These are phyloP conservation scores for Andrena marginata DNA, from an alignment of 2,888 invertebrate species.

Conservation along the genomic window DNA sequence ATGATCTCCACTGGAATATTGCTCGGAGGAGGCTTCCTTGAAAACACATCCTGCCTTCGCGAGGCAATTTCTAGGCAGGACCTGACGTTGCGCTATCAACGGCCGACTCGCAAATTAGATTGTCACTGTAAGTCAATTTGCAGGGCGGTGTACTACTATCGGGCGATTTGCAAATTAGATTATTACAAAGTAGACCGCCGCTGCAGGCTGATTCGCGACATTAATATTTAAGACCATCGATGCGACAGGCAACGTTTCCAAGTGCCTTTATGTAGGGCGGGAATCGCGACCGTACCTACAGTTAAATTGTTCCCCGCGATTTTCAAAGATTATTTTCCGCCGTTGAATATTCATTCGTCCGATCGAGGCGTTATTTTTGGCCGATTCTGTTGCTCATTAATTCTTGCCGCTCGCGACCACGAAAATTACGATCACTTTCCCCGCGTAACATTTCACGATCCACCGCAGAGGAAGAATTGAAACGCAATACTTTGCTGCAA, in stretches of 20 bases:
- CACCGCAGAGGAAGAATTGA: background rate
- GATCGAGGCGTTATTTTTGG: too few relatives aligned
- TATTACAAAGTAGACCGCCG: background rate
- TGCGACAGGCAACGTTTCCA: background rate
- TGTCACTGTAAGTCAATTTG: background rate
- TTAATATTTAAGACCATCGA: background rate
- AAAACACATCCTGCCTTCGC: background rate
- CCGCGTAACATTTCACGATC: background rate
- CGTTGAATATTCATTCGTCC: too few relatives aligned
- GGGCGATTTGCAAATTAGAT: slow-evolving; percentile 6
- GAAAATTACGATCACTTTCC: too few relatives aligned
- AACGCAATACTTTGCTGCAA: background rate
- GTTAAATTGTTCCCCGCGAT: too few relatives aligned
- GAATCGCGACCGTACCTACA: background rate
- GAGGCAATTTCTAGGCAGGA: slow-evolving; percentile 15
- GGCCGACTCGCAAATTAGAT: background rate
- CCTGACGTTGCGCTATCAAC: background rate
- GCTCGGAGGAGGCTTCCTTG: background rate
- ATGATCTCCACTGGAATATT: too few relatives aligned
- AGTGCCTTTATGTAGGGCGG: background rate
- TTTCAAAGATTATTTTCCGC: too few relatives aligned
- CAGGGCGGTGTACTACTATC: background rate
- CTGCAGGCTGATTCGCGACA: background rate
- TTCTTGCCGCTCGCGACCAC: too few relatives aligned
- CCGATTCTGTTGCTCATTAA: too few relatives aligned